These are phyloP conservation scores for Darevskia mixta DNA, from an alignment of 2,797 vertebrate genomes.

Conservation along the genomic window DNA sequence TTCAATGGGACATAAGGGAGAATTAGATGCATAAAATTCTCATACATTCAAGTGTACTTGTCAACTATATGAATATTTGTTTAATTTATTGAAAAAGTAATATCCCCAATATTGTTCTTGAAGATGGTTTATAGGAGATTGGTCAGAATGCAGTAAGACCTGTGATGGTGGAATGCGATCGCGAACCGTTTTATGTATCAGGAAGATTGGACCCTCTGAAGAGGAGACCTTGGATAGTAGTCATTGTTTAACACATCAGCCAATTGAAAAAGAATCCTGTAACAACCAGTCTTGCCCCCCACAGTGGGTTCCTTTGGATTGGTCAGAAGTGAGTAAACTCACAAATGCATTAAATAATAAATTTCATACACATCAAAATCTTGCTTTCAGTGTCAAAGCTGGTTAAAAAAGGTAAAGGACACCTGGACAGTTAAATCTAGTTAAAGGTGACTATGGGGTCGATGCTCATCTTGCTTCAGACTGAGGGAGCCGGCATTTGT, in stretches of 20 bases:
- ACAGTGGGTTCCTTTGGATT: slow-evolving; percentile 96
- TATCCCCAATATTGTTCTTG: slow-evolving; percentile 35
- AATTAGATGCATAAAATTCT: background rate
- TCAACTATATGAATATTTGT: background rate
- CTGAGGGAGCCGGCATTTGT: too few relatives aligned
- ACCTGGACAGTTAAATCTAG: too few relatives aligned
- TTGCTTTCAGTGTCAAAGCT: slow-evolving; percentile 29
- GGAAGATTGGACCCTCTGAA: slow-evolving; percentile 90
- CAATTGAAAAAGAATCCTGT: slow-evolving; percentile 93
- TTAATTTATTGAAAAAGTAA: slow-evolving; percentile 40
- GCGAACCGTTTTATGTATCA: slow-evolving; percentile 93
- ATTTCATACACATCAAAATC: slow-evolving; percentile 44
- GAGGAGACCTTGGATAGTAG: slow-evolving; percentile 93
- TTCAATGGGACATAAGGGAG: background rate
- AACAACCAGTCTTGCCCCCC: slow-evolving; percentile 98
- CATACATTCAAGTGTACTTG: background rate
- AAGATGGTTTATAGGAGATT: slow-evolving; percentile 98
- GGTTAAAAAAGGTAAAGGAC: background rate
- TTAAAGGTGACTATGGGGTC: too few relatives aligned
- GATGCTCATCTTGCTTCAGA: too few relatives aligned
- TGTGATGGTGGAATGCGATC: slow-evolving; percentile 92
- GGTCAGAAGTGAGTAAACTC: slow-evolving; percentile 91
- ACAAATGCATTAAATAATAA: slow-evolving; percentile 51
- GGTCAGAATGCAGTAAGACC: slow-evolving; percentile 95
- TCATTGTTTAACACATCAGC: slow-evolving; percentile 93